These are phyloP conservation scores for Operophtera brumata DNA, from an alignment of 2,888 invertebrate genomes.

Conservation along the genomic window DNA sequence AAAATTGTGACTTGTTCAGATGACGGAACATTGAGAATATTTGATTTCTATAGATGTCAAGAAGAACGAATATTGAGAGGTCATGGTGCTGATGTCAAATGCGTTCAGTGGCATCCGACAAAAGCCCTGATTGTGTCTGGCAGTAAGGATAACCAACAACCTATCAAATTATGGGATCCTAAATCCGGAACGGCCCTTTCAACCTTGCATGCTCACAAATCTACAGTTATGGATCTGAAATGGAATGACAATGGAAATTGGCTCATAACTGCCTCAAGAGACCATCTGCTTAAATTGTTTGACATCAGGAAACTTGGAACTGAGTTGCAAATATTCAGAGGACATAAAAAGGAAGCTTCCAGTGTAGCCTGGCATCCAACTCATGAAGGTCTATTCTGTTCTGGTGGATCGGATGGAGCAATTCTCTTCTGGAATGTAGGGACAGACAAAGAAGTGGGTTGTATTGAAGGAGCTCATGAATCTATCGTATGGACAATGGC, in stretches of 20 bases:
- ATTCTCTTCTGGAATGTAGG: slow-evolving; percentile 99
- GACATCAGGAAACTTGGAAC: slow-evolving; percentile 97
- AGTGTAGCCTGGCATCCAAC: slow-evolving; percentile 99
- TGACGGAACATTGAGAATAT: slow-evolving; percentile 98
- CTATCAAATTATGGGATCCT: slow-evolving; percentile 99
- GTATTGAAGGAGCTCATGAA: slow-evolving; percentile 99
- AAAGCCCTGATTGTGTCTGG: slow-evolving; percentile 98
- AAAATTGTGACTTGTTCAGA: slow-evolving; percentile 99
- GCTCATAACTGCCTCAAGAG: slow-evolving; percentile 98
- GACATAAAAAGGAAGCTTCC: slow-evolving; percentile 99
- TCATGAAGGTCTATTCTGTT: slow-evolving; percentile 98
- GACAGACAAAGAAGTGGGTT: slow-evolving; percentile 98
- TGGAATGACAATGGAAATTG: slow-evolving; percentile 99
- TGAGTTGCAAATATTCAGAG: slow-evolving; percentile 98
- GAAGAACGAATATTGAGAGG: slow-evolving; percentile 97
- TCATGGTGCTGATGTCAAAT: slow-evolving; percentile 99
- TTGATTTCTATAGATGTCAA: slow-evolving; percentile 98
- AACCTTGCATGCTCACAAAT: slow-evolving; percentile 99
- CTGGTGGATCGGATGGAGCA: slow-evolving; percentile 99
- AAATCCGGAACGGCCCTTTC: slow-evolving; percentile 97
- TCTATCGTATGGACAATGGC: slow-evolving; percentile 99
- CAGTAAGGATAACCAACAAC: slow-evolving; percentile 99
- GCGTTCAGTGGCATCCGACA: slow-evolving; percentile 99
- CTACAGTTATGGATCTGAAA: slow-evolving; percentile 99
- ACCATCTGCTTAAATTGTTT: slow-evolving; percentile 98